These are phyloP conservation scores for Dasyurus viverrinus DNA, from an alignment of 2,113 vertebrate genomes.

Conservation along the genomic window DNA sequence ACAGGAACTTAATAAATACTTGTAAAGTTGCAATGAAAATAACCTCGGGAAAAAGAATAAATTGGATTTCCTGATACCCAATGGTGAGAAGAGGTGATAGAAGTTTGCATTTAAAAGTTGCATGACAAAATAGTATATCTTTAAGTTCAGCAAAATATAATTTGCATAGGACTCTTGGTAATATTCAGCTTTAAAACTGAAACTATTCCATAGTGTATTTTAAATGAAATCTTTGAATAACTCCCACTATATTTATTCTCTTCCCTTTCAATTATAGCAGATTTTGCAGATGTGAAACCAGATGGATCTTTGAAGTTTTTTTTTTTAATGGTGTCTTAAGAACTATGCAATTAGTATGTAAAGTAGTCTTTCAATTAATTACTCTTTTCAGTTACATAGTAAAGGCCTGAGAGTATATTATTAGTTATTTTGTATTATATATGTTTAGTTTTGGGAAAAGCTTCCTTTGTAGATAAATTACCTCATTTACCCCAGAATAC, in stretches of 20 bases:
- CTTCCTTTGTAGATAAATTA: constrained; percentile 31
- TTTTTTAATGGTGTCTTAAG: constrained; percentile 58
- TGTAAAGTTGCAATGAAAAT: neutral
- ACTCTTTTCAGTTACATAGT: constrained; percentile 53
- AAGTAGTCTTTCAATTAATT: constrained; percentile 64
- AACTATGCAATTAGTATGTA: constrained; percentile 69
- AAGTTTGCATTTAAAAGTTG: neutral
- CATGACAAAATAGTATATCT: neutral
- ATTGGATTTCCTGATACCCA: neutral
- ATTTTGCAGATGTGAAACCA: constrained; percentile 67
- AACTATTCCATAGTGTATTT: constrained; percentile 21
- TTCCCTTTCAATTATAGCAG: constrained; percentile 61
- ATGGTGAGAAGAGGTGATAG: neutral
- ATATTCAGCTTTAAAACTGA: constrained; percentile 12
- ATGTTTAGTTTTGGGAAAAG: neutral
- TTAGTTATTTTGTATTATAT: constrained; percentile 38
- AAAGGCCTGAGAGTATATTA: constrained; percentile 36
- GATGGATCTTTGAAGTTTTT: constrained; percentile 45
- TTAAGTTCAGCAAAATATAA: constrained; percentile 17
- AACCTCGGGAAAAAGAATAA: constrained; percentile 29
- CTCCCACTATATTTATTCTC: constrained; percentile 52
- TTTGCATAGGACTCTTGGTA: neutral
- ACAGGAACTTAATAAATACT: neutral
- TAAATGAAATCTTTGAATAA: constrained; percentile 49
- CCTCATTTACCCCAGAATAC: neutral